Evolutionary conservation across 2,797 vertebrate species (phyloP).

Genomic region (Falco cherrug): DNA sequence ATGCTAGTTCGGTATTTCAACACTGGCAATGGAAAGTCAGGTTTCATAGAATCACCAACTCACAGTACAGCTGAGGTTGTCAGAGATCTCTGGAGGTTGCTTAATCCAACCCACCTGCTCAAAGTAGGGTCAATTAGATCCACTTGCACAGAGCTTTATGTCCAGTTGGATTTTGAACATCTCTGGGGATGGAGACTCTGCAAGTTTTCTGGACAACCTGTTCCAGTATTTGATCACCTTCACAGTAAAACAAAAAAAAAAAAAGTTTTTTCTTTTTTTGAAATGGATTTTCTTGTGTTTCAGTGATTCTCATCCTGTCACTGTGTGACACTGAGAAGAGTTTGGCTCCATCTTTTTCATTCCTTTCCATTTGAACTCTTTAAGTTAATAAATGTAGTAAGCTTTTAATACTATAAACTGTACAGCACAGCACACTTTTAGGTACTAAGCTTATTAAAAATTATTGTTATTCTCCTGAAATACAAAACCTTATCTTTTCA

Average conservation of each 20-base stretch:
- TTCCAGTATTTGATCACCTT: neutral
- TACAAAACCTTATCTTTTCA: neutral
- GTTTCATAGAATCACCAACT: neutral
- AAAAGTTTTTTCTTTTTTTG: accelerated
- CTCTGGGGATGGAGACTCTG: accelerated
- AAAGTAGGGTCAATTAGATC: neutral
- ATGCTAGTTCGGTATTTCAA: neutral
- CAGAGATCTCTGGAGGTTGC: neutral
- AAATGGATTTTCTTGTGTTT: neutral
- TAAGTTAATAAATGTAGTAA: neutral
- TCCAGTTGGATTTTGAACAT: neutral
- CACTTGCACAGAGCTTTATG: neutral
- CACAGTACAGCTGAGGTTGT: neutral
- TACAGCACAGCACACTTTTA: neutral
- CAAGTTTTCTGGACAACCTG: neutral
- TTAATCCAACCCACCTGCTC: neutral
- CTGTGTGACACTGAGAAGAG: neutral
- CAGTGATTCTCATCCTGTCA: neutral
- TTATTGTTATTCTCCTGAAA: neutral
- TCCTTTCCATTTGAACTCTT: neutral
- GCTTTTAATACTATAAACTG: neutral
- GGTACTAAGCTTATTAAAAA: neutral
- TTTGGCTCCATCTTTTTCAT: neutral
- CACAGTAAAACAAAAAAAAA: neutral
- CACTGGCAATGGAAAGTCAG: neutral